phyloP scores from a whole-genome alignment of 2,888 invertebrate genomes.

The Drosophila gaucha region DNA sequence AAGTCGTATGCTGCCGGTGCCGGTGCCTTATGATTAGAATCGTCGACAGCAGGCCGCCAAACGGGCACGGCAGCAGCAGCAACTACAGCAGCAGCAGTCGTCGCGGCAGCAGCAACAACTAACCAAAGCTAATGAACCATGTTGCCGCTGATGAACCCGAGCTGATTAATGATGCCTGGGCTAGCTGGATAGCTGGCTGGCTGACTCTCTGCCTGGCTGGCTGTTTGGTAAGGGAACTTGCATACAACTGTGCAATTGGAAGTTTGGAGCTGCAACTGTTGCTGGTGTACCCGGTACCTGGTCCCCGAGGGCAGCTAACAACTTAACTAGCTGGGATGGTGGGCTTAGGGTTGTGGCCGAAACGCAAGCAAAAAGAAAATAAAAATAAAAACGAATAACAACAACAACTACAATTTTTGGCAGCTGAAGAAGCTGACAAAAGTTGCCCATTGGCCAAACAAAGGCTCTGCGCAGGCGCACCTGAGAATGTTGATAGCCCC shows the following conservation, averaged over 20 bases:
- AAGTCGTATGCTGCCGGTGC: conserved; percentile 31
- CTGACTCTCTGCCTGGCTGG: conserved; percentile 17
- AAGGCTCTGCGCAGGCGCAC: conserved; percentile 76
- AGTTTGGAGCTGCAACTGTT: conserved; percentile 26
- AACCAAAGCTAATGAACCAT: conserved; percentile 80
- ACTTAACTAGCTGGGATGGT: conserved; percentile 75
- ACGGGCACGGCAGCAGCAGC: conserved; percentile 53
- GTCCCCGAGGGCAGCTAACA: conserved; percentile 71
- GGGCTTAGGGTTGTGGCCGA: conserved; percentile 66
- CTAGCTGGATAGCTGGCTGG: conserved; percentile 10
- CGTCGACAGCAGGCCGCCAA: conserved; percentile 72
- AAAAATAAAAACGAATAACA: not conserved
- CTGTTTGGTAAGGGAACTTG: conserved; percentile 35
- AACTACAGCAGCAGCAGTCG: conserved; percentile 31
- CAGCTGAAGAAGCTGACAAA: conserved; percentile 56
- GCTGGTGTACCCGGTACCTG: conserved; percentile 1
- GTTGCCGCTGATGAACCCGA: conserved; percentile 79
- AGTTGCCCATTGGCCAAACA: conserved; percentile 69
- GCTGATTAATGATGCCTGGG: conserved; percentile 73
- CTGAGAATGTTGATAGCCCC: conserved; percentile 84
- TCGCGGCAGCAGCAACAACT: conserved; percentile 52
- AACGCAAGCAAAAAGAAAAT: conserved; percentile 6
- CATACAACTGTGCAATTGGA: conserved; percentile 42
- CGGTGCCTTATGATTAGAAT: conserved; percentile 79
- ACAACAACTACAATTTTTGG: conserved; percentile 55